A percentile compares a stretch with the other conserved stretches of the same genome.
Conservation (phyloP, 2,888 invertebrate genomes). For the Drosophila hamatofila region DNA sequence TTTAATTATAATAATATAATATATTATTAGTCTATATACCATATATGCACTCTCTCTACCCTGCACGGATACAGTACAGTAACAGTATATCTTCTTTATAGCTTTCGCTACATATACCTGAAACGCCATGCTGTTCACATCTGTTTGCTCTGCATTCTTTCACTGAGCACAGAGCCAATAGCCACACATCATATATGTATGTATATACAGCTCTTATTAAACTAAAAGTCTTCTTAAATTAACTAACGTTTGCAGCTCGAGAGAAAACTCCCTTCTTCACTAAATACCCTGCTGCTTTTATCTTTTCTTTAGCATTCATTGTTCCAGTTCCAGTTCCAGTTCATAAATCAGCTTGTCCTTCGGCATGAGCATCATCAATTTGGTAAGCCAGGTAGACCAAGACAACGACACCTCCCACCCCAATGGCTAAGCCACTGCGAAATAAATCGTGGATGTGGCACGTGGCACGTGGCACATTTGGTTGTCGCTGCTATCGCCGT, state of each 20-base stretch:
- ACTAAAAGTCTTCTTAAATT: not conserved
- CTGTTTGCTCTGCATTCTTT: not conserved
- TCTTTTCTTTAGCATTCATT: slow-evolving; percentile 6
- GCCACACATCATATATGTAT: not conserved
- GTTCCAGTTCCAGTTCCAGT: slow-evolving; percentile 7
- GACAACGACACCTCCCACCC: not conserved
- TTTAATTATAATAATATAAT: too few species aligned
- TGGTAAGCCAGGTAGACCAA: slow-evolving; percentile 25
- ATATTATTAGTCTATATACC: too few species aligned
- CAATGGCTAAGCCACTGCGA: slow-evolving; percentile 1
- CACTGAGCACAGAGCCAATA: not conserved
- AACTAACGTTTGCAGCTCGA: not conserved
- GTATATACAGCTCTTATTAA: not conserved
- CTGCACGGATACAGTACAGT: not conserved
- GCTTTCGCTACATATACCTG: not conserved
- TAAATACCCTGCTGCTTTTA: slow-evolving; percentile 15
- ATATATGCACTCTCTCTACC: not conserved
- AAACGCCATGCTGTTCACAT: not conserved
- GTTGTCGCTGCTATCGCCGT: slow-evolving; percentile 32
- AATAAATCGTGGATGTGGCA: slow-evolving; percentile 22
- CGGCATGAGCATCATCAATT: slow-evolving; percentile 48
- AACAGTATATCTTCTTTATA: not conserved
- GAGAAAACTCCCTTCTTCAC: not conserved
- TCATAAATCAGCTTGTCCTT: slow-evolving; percentile 53
- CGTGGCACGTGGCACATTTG: slow-evolving; percentile 33